A percentile compares a stretch with the other conserved stretches of the same genome.
phyloP scores from a whole-genome alignment of 2,797 vertebrate species.

The Coendou prehensilis region DNA sequence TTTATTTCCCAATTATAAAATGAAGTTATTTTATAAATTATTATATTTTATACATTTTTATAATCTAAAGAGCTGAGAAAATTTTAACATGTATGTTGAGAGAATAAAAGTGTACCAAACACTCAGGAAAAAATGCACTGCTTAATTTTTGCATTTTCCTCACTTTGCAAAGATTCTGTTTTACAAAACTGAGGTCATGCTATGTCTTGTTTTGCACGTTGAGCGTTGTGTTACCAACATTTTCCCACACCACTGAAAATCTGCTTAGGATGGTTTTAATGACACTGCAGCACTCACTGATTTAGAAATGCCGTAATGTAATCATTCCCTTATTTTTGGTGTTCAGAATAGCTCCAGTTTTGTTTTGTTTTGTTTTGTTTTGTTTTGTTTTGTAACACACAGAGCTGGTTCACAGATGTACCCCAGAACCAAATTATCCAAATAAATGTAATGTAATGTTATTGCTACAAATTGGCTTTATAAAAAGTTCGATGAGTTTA shows the following conservation, averaged over 20 bases:
- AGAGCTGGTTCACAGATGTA: not conserved
- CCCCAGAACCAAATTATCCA: not conserved
- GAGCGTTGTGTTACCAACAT: not conserved
- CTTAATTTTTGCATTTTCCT: not conserved
- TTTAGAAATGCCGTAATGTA: not conserved
- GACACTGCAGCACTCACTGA: not conserved
- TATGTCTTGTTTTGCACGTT: not conserved
- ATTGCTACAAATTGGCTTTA: constrained; percentile 8
- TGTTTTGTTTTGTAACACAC: not conserved
- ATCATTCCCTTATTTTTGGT: not conserved
- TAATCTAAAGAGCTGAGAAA: not conserved
- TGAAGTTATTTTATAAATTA: constrained; percentile 29
- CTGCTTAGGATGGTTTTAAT: not conserved
- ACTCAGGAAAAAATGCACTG: not conserved
- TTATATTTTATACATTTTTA: not conserved
- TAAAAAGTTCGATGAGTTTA: not conserved
- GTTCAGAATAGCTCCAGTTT: not conserved
- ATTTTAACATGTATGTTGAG: not conserved
- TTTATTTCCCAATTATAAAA: constrained; percentile 16
- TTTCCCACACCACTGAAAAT: not conserved
- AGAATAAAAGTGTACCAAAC: constrained; percentile 11
- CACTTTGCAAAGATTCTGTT: not conserved
- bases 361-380: not conserved
- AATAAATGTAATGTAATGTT: not conserved
- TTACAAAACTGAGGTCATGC: not conserved